Evolutionary conservation across 2,888 invertebrate species (phyloP).

Genomic region (Drosophila multiciliata): DNA sequence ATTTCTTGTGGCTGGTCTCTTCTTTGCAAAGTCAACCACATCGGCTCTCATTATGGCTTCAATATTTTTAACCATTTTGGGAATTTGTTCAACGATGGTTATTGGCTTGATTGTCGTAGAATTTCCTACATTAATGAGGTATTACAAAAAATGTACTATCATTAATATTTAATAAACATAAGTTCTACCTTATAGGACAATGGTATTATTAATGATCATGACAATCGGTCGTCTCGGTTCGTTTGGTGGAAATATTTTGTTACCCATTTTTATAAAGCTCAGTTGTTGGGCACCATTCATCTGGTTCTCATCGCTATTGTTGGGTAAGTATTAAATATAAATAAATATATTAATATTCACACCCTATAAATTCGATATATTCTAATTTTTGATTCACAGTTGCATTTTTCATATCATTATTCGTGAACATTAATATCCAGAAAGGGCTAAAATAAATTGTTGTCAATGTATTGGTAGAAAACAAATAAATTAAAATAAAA

Average conservation of each 20-base stretch:
- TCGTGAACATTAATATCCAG: conserved; percentile 56
- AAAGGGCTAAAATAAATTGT: conserved; percentile 40
- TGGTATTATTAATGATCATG: conserved; percentile 89
- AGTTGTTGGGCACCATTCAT: conserved; percentile 90
- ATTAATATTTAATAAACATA: not conserved
- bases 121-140: conserved; percentile 83
- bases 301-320: conserved; percentile 87
- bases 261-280: conserved; percentile 88
- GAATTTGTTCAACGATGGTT: conserved; percentile 75
- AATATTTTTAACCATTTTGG: conserved; percentile 84
- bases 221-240: conserved; percentile 90
- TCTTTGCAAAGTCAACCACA: conserved; percentile 86
- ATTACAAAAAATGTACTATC: not conserved
- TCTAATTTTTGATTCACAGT: conserved; percentile 33
- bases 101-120: conserved; percentile 71
- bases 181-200: conserved; percentile 86
- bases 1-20: conserved; percentile 86
- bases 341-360: not conserved
- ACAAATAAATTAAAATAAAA: not conserved
- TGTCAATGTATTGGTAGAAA: not conserved
- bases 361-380: not conserved
- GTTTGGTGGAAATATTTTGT: conserved; percentile 88
- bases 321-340: conserved; percentile 84
- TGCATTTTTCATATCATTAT: conserved; percentile 66
- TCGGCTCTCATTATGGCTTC: conserved; percentile 86